Base-by-base conservation (phyloP, 2,888 invertebrate species). In the Mamestra brassicae region DNA sequence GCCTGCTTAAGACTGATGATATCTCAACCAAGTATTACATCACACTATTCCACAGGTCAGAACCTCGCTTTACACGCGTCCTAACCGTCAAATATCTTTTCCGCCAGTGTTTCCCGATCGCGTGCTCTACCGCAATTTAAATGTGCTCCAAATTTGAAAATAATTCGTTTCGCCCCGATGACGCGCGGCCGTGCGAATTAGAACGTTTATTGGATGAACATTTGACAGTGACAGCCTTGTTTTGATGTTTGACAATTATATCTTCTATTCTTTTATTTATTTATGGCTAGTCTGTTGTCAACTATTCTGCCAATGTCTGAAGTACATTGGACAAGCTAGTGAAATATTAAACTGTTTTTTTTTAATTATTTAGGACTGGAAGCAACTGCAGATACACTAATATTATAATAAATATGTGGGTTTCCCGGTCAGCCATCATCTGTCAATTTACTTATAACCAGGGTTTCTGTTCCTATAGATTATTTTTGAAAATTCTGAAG, bases 101-200 rank as follows among this genome's bases (percentile, higher is more conserved):
- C 93, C 93, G 93, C 88, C 90, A 92, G 81, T 90, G 93, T 92
- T 94, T 93, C 93, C 92, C 90, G 94, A 93, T 96, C 93, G 96
- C 96, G 96, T 96, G 96, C 95, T 89, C 88, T 94, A 95, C 95
- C 84, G 94, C 94, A 96, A 96, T 96, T 96, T 96, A 91, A 93
- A 94, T 94, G 91, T 96, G 95, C 93, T 95, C 96, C 87, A 95
- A 96, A 96, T 96, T 95, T 92, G 96, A 96, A 96, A 94, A 96
- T 96, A 96, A 96, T 96, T 95, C 90, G 93, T 89, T 92, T 85
- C 87, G 87, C 89, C 86, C 88, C 73, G 87, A 76, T 72, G 86
- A 73, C 82, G 87, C 87, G 80, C 87, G 86, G 88, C 87, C 90
- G 91, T 92, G 91, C 90, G 92, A 92, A 91, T 89, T 89, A 81